Evolutionary conservation across 92 coral and sea anemone species (phyloP).

Genomic region (Porites divaricata): DNA sequence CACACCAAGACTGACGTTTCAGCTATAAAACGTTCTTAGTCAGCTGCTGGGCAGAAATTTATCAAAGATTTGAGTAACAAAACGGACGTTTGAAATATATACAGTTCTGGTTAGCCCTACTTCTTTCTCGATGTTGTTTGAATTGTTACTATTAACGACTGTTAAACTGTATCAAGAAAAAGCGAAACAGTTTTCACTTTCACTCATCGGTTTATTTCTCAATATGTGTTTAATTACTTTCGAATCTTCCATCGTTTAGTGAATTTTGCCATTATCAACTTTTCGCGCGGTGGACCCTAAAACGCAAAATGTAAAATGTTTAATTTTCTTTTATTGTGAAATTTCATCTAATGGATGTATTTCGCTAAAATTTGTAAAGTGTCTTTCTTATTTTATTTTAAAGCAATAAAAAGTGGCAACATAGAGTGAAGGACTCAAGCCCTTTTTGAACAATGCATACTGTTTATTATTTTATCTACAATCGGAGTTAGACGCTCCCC

Average conservation of each 20-base stretch:
- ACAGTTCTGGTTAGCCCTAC: too few relatives aligned
- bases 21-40: neutral
- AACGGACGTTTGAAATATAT: too few relatives aligned
- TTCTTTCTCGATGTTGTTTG: neutral
- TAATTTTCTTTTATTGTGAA: slow-evolving; percentile 8
- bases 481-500: neutral
- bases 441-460: neutral
- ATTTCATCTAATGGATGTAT: slow-evolving; percentile 27
- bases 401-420: slow-evolving; percentile 3
- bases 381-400: neutral
- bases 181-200: neutral
- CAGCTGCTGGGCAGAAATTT: slow-evolving; percentile 8
- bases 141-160: neutral
- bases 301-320: neutral
- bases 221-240: slow-evolving; percentile 1
- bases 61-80: neutral
- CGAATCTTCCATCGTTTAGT: slow-evolving; percentile 9
- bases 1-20: neutral
- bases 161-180: neutral
- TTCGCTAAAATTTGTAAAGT: slow-evolving; percentile 5
- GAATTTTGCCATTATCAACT: neutral
- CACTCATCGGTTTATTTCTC: neutral
- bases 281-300: slow-evolving; percentile 21
- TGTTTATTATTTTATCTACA: neutral
- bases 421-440: neutral